Percentiles rank a stretch among this genome's conserved stretches.
These are phyloP conservation scores for Chionodraco myersi DNA, from an alignment of 2,113 vertebrate species.

Conservation along the genomic window DNA sequence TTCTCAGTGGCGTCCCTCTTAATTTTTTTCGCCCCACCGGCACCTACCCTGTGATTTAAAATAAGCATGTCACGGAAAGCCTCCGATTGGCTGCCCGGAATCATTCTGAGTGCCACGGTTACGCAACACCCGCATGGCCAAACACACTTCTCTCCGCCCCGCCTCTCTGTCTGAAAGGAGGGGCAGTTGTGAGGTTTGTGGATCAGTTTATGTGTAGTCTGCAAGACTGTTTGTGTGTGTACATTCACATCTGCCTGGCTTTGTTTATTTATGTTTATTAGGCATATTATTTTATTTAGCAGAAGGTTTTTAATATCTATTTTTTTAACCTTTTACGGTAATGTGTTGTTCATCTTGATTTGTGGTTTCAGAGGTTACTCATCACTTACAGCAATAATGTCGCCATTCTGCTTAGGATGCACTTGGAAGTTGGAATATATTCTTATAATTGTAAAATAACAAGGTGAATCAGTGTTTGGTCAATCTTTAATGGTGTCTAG, in stretches of 20 bases:
- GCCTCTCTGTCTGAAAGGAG: slow-evolving; percentile 54
- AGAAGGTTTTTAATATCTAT: neutral
- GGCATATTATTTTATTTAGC: neutral
- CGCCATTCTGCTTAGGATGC: neutral
- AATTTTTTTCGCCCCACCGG: slow-evolving; percentile 22
- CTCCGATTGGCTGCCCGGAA: slow-evolving; percentile 68
- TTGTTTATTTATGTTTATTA: too few relatives aligned
- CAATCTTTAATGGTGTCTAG: neutral
- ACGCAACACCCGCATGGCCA: slow-evolving; percentile 78
- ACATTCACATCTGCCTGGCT: slow-evolving; percentile 1
- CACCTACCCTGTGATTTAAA: slow-evolving; percentile 54
- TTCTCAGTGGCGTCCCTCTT: neutral
- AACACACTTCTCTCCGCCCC: slow-evolving; percentile 52
- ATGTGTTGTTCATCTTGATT: neutral
- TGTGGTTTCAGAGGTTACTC: slow-evolving; percentile 5
- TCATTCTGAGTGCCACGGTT: slow-evolving; percentile 64
- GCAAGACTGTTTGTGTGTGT: neutral
- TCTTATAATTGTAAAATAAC: neutral
- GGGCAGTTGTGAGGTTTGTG: slow-evolving; percentile 66
- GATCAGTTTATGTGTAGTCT: slow-evolving; percentile 73
- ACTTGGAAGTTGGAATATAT: neutral
- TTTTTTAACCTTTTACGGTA: neutral
- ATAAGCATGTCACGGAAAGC: slow-evolving; percentile 27
- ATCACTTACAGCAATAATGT: neutral
- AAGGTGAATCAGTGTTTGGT: neutral